phyloP scores from a whole-genome alignment of 2,888 invertebrate genomes.

The Chymomyza caudatula region DNA sequence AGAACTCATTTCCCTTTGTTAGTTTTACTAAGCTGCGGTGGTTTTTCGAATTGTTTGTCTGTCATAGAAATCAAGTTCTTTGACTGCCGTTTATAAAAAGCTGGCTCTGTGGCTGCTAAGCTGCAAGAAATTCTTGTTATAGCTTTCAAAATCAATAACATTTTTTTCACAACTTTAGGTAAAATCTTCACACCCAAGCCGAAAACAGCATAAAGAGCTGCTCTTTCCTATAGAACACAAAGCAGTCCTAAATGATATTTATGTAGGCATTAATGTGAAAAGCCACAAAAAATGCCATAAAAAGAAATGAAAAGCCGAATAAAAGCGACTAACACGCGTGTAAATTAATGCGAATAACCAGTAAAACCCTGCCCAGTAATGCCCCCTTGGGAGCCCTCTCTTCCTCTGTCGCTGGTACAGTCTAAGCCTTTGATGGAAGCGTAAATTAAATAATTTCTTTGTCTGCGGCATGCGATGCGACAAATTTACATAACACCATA shows the following conservation, averaged over 20 bases:
- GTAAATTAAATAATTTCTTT: conserved; percentile 71
- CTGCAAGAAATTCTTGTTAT: neutral
- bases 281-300: conserved; percentile 38
- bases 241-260: conserved; percentile 61
- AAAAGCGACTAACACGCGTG: conserved; percentile 57
- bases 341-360: conserved; percentile 65
- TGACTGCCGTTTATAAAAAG: neutral
- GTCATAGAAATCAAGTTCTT: neutral
- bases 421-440: conserved; percentile 43
- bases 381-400: neutral
- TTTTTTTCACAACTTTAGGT: conserved; percentile 58
- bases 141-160: conserved; percentile 55
- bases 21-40: neutral
- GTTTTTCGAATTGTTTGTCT: neutral
- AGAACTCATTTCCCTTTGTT: neutral
- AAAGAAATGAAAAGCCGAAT: conserved; percentile 38
- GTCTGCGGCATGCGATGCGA: conserved; percentile 23
- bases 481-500: conserved; percentile 58
- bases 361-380: conserved; percentile 18
- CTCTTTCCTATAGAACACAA: conserved; percentile 53
- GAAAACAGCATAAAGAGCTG: conserved; percentile 20
- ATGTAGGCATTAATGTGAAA: conserved; percentile 58
- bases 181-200: conserved; percentile 37
- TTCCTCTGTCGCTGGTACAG: no score
- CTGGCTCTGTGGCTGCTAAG: neutral